A percentile compares a stretch with the other conserved stretches of the same genome.
Evolutionary conservation across 2,888 invertebrate species (phyloP).

Genomic region (Drosophila hamatofila): DNA sequence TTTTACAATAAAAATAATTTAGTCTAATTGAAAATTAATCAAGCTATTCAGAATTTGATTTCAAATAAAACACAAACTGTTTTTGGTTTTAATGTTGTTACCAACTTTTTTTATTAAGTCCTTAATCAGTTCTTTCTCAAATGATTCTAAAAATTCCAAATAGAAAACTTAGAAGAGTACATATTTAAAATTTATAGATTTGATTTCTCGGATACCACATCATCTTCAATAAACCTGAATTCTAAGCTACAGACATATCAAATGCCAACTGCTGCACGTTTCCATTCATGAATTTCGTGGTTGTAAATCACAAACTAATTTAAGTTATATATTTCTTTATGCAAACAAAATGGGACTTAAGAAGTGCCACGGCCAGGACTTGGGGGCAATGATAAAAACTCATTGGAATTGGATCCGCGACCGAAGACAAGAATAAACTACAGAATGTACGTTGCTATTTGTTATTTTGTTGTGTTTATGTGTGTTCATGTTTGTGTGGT

Average conservation of each 20-base stretch:
- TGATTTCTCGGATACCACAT: slow-evolving; percentile 47
- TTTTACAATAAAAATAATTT: background rate
- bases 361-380: slow-evolving; percentile 43
- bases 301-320: slow-evolving; percentile 50
- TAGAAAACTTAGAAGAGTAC: slow-evolving; percentile 74
- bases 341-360: slow-evolving; percentile 44
- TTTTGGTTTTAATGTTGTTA: slow-evolving; percentile 75
- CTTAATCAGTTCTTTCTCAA: slow-evolving; percentile 84
- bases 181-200: slow-evolving; percentile 69
- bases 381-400: slow-evolving; percentile 67
- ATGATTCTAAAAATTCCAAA: slow-evolving; percentile 79
- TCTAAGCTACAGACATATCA: slow-evolving; percentile 38
- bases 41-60: background rate
- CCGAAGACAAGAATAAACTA: slow-evolving; percentile 70
- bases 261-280: slow-evolving; percentile 39
- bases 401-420: slow-evolving; percentile 55
- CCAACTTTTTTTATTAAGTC: slow-evolving; percentile 81
- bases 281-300: slow-evolving; percentile 15
- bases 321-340: slow-evolving; percentile 34
- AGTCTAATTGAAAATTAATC: background rate
- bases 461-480: slow-evolving; percentile 40
- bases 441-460: slow-evolving; percentile 79
- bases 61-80: background rate
- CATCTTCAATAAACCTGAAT: slow-evolving; percentile 73
- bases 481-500: slow-evolving; percentile 35